Percentiles rank a stretch among this genome's conserved stretches.
phyloP scores from a whole-genome alignment of 2,113 vertebrate species.

The Hippocampus comes region DNA sequence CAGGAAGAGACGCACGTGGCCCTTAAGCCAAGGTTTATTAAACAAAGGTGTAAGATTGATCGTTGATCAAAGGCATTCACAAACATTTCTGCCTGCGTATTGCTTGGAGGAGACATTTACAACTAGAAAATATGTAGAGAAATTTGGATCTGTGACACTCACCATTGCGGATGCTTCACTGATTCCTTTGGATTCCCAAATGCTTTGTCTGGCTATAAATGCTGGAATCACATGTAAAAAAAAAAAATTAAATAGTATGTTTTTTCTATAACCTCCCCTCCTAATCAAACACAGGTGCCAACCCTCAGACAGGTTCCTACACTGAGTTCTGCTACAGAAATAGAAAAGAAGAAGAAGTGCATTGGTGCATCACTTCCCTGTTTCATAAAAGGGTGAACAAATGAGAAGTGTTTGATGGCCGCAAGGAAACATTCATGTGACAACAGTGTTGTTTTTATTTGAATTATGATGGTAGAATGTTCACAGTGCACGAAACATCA shows the following conservation, averaged over 20 bases:
- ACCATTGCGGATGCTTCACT: not conserved
- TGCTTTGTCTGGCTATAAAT: not conserved
- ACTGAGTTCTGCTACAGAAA: not conserved
- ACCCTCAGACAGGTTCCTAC: not conserved
- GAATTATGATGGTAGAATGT: conserved; percentile 7
- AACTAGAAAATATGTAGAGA: not conserved
- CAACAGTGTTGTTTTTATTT: not conserved
- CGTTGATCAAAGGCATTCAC: not conserved
- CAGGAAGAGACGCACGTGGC: not conserved
- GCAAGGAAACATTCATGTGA: not conserved
- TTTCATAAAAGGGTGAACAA: conserved; percentile 15
- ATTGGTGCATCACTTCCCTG: conserved; percentile 41
- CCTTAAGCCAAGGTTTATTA: not conserved
- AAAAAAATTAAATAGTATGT: not conserved
- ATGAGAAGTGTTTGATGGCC: not conserved
- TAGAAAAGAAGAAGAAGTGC: conserved; percentile 34
- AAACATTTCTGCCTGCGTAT: not conserved
- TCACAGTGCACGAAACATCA: not conserved
- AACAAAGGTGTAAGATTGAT: not conserved
- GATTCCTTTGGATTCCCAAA: not conserved
- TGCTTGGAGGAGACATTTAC: not conserved
- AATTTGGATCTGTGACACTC: not conserved
- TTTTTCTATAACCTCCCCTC: not conserved
- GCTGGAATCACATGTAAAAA: not conserved
- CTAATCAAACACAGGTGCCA: not conserved